Base-by-base conservation (phyloP, 2,888 invertebrate genomes). In the Diarsia rubi region DNA sequence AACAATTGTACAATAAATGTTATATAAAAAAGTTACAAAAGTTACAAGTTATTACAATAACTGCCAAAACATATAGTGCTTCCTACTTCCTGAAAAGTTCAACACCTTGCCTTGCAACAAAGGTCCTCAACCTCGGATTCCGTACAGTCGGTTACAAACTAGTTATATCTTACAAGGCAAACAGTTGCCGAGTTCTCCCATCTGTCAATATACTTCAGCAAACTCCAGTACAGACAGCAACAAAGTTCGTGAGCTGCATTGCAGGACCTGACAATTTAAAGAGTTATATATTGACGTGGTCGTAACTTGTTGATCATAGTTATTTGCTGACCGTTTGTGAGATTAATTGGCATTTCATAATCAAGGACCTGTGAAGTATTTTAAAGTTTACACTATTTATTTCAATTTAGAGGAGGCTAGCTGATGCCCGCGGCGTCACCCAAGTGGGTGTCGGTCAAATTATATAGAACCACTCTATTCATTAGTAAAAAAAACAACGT, bases 191-290 rank as follows among this genome's bases (percentile, higher is more conserved):
- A 70, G 37, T 69, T 67, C 42, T n/a, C 16, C 21, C 44, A 19
- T 49, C 68, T 72, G 62, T 60, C 73, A 59, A 63, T 78, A 69
- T 14, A 8, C n/a, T 16, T 8, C 54, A 44, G 44, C 67, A 37
- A 67, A 67, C 57, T 62, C 31, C 47, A 37, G 80, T 69, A 71
- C 81, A 62, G 60, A 65, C 44, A 12, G 60, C 67, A 27, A 75
- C 81, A 76, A 84, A 84, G 81, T 82, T 72, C 49, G 8, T 24
- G 63, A 72, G 70, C 74, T 79, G 69, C 74, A 83, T 37, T 84
- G 66, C 44, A 70, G 42, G 69, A 72, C 70, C 67, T 75, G 72
- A 70, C 69, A 79, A 57, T 75, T 75, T 68, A 47, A 6, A 27
- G 52, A 0, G 21, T 69, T 79, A 60, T 69, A 52, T 42, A 44